A percentile compares a stretch with the other conserved stretches of the same genome.
Conservation (phyloP, 2,888 invertebrate genomes). For the Plebejus melissa region DNA sequence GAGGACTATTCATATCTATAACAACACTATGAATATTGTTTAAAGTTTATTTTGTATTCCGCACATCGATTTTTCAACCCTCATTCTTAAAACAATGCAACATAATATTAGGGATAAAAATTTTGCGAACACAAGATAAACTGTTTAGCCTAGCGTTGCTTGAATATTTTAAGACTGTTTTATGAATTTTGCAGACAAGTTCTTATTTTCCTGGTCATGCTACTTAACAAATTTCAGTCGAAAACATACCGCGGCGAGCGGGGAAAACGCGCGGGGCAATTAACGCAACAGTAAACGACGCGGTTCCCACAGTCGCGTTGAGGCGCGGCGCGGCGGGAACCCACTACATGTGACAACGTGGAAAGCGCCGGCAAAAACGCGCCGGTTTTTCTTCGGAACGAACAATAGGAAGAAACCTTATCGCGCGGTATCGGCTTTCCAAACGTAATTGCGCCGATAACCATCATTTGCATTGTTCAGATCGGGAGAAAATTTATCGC, state of each 20-base stretch:
- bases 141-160: too few species aligned
- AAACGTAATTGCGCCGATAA: constrained; percentile 60
- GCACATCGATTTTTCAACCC: too few species aligned
- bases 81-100: too few species aligned
- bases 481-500: constrained; percentile 71
- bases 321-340: constrained; percentile 35
- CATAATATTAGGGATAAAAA: too few species aligned
- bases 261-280: neutral
- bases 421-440: constrained; percentile 68
- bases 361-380: constrained; percentile 57
- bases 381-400: constrained; percentile 52
- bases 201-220: neutral
- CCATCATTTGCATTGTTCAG: constrained; percentile 73
- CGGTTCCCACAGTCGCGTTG: constrained; percentile 46
- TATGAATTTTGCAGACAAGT: neutral
- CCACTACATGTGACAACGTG: constrained; percentile 38
- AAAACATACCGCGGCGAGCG: neutral
- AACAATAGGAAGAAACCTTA: constrained; percentile 74
- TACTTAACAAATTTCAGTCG: neutral
- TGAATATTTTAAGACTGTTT: too few species aligned
- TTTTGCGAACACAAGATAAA: too few species aligned
- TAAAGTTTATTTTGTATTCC: too few species aligned
- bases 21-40: neutral
- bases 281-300: constrained; percentile 15
- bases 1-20: neutral